These are phyloP conservation scores for Morbakka virulenta DNA, from an alignment of 30 jellyfish, hydroid and myxozoan species.

Conservation along the genomic window DNA sequence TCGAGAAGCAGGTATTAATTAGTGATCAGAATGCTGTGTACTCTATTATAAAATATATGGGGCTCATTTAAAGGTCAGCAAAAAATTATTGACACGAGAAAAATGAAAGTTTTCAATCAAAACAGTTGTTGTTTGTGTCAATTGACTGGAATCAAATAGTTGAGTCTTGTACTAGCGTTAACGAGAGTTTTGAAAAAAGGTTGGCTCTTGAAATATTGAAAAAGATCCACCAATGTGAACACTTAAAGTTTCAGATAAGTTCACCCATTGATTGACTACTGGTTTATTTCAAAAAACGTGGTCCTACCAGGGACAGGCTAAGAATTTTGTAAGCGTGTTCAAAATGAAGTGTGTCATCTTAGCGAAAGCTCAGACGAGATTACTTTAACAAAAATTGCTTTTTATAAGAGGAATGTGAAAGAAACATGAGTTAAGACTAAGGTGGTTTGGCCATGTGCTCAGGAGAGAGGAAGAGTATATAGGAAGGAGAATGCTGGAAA, in stretches of 20 bases:
- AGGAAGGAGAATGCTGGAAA: no score
- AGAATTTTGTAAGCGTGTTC: constrained; percentile 12
- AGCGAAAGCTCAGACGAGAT: constrained; percentile 16
- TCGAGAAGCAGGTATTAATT: constrained; percentile 8
- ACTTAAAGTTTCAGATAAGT: constrained; percentile 20
- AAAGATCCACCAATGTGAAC: constrained; percentile 34
- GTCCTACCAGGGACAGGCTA: constrained; percentile 11
- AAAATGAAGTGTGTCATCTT: constrained; percentile 12
- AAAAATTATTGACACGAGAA: constrained; percentile 17
- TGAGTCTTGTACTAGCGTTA: constrained; percentile 16
- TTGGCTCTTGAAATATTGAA: background rate
- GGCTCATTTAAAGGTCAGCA: constrained; percentile 35
- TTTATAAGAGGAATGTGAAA: constrained; percentile 10
- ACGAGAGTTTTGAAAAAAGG: constrained; percentile 7
- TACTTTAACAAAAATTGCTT: constrained; percentile 39
- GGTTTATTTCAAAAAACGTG: constrained; percentile 30
- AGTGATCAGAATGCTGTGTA: constrained; percentile 35
- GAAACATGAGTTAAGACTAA: no score
- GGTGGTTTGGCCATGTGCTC: no score
- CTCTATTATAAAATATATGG: constrained; percentile 28
- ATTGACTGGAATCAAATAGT: constrained; percentile 4
- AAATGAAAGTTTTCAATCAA: constrained; percentile 10
- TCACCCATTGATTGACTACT: constrained; percentile 40
- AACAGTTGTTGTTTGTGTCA: background rate
- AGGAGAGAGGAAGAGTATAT: no score